Percentiles rank a stretch among this genome's conserved stretches.
Conservation (phyloP, 2,888 invertebrate genomes). For the Plebejus melissa region DNA sequence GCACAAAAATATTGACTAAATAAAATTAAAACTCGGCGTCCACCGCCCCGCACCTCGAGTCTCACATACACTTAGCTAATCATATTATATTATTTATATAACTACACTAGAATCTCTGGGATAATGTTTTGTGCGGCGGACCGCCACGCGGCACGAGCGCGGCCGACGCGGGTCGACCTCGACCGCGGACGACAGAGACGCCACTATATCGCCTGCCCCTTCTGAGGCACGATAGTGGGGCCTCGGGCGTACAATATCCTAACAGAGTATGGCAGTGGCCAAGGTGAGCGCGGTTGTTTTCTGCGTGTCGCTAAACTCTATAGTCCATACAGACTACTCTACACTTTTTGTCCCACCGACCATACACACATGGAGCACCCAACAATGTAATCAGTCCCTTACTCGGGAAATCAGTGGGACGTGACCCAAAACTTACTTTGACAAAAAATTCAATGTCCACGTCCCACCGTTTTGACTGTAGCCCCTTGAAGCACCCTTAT, state of each 20-base stretch:
- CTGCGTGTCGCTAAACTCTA: conserved; percentile 1
- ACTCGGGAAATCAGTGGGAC: neutral
- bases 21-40: conserved; percentile 1
- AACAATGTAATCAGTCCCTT: neutral
- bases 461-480: neutral
- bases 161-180: neutral
- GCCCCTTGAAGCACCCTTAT: neutral
- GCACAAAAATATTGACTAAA: conserved; percentile 5
- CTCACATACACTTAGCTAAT: neutral
- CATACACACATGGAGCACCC: conserved; percentile 16
- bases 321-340: conserved; percentile 1
- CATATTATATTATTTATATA: conserved; percentile 2
- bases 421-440: neutral
- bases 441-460: neutral
- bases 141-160: conserved; percentile 36
- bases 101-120: conserved; percentile 47
- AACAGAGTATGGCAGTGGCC: neutral
- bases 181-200: neutral
- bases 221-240: neutral
- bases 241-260: neutral
- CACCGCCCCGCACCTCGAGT: neutral
- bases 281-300: neutral
- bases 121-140: conserved; percentile 56
- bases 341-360: neutral
- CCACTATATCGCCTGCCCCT: neutral